Evolutionary conservation across 2,888 invertebrate species (phyloP).

Genomic region (Sphaerophoria taeniata): DNA sequence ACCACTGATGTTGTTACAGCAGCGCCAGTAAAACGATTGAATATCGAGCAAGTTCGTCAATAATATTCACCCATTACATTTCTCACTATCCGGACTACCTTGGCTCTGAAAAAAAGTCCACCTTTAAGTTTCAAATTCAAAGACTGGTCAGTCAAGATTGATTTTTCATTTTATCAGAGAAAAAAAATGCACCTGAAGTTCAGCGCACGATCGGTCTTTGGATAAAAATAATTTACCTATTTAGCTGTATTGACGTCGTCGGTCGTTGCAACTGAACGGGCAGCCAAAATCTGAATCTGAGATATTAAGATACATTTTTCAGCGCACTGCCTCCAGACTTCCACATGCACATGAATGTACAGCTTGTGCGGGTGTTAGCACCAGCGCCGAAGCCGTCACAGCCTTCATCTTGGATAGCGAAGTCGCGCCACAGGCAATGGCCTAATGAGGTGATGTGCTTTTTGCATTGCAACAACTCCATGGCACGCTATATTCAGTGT

Average conservation of each 20-base stretch:
- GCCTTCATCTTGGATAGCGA: not conserved
- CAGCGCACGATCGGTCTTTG: constrained; percentile 57
- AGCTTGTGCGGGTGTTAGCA: constrained; percentile 66
- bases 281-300: constrained; percentile 24
- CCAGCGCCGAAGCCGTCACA: constrained; percentile 15
- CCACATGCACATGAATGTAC: not conserved
- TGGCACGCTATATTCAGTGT: constrained; percentile 68
- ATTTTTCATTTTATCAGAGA: not conserved
- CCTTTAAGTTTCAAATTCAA: constrained; percentile 6
- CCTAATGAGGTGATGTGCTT: constrained; percentile 68
- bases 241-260: not conserved
- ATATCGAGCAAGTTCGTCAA: constrained; percentile 58
- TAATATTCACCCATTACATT: constrained; percentile 42
- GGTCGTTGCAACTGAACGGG: not conserved
- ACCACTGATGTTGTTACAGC: constrained; percentile 5
- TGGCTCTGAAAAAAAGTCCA: constrained; percentile 53
- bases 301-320: constrained; percentile 36
- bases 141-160: constrained; percentile 56
- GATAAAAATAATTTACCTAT: constrained; percentile 17
- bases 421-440: constrained; percentile 29
- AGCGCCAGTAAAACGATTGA: constrained; percentile 54
- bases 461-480: constrained; percentile 51
- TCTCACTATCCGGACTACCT: constrained; percentile 23
- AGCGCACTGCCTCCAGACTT: not conserved
- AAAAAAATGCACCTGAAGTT: constrained; percentile 69